Evolutionary conservation across 2,888 invertebrate species (phyloP).

Genomic region (Steromphala cineraria): DNA sequence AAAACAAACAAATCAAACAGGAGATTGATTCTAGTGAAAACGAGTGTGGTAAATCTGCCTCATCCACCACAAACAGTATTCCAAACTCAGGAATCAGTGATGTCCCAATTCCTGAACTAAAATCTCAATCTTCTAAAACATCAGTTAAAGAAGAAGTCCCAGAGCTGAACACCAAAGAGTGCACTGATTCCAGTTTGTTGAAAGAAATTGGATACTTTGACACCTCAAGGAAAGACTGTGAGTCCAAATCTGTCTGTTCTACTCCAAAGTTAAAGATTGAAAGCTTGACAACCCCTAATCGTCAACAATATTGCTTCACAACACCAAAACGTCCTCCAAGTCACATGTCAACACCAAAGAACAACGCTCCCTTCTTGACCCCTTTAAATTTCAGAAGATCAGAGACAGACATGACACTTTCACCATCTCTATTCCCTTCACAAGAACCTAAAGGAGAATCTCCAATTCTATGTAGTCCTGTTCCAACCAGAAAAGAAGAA

Average conservation of each 20-base stretch:
- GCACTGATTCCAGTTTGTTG: neutral
- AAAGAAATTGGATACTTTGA: neutral
- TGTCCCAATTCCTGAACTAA: no score
- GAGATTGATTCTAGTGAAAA: no score
- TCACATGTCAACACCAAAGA: neutral
- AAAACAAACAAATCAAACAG: no score
- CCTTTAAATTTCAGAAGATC: neutral
- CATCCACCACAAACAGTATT: no score
- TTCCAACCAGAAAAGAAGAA: neutral
- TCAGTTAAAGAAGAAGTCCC: no score
- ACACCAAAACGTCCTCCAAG: constrained; percentile 1
- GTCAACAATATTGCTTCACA: neutral
- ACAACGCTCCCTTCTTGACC: neutral
- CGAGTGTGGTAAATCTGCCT: no score
- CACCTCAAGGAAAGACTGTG: neutral
- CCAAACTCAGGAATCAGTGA: no score
- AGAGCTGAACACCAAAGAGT: neutral
- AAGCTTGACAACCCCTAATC: neutral
- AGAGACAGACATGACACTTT: neutral
- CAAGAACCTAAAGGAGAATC: neutral
- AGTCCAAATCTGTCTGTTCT: neutral
- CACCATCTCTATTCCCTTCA: constrained; percentile 7
- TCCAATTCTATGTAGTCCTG: neutral
- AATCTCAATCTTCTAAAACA: neutral
- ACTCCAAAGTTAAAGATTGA: neutral